Conservation (phyloP, 2,888 invertebrate species). For the Meganola albula region DNA sequence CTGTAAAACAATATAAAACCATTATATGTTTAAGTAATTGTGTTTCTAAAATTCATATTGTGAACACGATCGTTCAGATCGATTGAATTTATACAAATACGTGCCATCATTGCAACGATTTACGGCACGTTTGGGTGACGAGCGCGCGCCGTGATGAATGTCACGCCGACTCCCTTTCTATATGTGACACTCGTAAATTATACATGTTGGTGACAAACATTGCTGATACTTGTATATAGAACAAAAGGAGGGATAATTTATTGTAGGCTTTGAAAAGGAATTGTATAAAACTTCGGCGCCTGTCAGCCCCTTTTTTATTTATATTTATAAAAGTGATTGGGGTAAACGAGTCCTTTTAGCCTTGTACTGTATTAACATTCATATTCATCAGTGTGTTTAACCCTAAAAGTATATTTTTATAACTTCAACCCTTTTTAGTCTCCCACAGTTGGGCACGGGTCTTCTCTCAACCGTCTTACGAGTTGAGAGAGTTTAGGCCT, state of each 20-base stretch:
- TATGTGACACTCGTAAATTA: conserved; percentile 28
- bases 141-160: conserved; percentile 35
- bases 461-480: too few species aligned
- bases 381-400: too few species aligned
- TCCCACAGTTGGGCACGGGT: too few species aligned
- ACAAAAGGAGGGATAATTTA: conserved; percentile 25
- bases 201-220: conserved; percentile 28
- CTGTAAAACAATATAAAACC: too few species aligned
- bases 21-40: too few species aligned
- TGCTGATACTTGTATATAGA: conserved; percentile 20
- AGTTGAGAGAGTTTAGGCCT: too few species aligned
- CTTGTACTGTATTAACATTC: too few species aligned
- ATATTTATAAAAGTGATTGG: conserved; percentile 5
- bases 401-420: too few species aligned
- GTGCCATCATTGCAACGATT: conserved; percentile 28
- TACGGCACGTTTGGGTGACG: conserved; percentile 37
- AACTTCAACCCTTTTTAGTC: too few species aligned
- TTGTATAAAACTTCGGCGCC: conserved; percentile 9
- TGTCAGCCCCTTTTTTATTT: conserved; percentile 6
- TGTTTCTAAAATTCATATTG: conserved; percentile 14
- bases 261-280: conserved; percentile 18
- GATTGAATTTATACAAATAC: conserved; percentile 30
- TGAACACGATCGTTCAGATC: conserved; percentile 18
- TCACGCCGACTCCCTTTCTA: conserved; percentile 24
- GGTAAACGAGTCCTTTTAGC: too few species aligned